phyloP scores from a whole-genome alignment of 2,113 vertebrate genomes.

The Platysteira castanea region DNA sequence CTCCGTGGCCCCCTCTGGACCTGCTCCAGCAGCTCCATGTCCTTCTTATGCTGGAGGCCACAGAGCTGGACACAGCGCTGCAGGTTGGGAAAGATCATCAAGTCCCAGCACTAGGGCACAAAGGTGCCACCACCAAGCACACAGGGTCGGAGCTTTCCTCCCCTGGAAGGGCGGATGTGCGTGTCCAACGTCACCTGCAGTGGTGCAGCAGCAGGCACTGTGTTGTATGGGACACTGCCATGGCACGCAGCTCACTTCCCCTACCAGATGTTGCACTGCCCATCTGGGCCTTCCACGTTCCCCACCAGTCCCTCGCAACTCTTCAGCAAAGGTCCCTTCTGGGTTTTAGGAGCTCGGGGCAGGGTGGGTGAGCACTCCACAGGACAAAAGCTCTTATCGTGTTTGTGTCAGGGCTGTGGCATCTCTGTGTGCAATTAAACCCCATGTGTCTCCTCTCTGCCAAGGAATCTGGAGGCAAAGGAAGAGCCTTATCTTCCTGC shows the following conservation, averaged over 20 bases:
- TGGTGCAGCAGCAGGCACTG: neutral
- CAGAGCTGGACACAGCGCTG: neutral
- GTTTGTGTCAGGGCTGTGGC: neutral
- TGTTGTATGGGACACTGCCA: rapidly evolving
- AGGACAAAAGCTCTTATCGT: neutral
- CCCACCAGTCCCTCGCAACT: too few relatives aligned
- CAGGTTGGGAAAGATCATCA: rapidly evolving
- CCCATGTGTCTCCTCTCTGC: neutral
- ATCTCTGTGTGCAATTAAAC: neutral
- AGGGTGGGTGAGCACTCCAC: neutral
- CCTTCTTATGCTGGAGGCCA: neutral
- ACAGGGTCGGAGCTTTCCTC: rapidly evolving
- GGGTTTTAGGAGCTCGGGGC: neutral
- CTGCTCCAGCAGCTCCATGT: rapidly evolving
- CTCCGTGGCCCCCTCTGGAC: neutral
- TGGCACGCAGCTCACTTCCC: rapidly evolving
- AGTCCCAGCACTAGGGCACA: neutral
- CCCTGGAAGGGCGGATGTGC: rapidly evolving
- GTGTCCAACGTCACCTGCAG: rapidly evolving
- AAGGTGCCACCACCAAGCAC: neutral
- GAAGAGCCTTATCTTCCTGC: slow-evolving; percentile 3
- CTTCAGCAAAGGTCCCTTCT: neutral
- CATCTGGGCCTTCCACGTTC: rapidly evolving
- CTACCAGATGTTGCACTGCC: neutral
- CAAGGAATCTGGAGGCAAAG: neutral